Evolutionary conservation across 37 sponge, comb jelly and placozoan species (phyloP).

Genomic region (Axinella damicornis): DNA sequence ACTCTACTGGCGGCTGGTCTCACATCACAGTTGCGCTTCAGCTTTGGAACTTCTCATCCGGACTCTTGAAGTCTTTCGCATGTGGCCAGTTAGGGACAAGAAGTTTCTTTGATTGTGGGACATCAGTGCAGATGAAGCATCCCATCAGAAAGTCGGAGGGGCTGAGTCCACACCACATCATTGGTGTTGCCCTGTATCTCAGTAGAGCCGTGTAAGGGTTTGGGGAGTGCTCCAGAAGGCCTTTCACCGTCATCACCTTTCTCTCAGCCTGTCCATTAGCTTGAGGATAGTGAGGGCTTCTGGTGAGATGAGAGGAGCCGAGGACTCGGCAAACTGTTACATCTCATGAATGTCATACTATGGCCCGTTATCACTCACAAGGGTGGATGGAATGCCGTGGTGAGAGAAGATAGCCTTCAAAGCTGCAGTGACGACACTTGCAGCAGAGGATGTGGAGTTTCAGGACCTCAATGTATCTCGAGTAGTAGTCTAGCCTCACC

Average conservation of each 20-base stretch:
- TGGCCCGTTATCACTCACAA: slow-evolving; percentile 10
- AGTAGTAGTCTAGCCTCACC: slow-evolving; percentile 56
- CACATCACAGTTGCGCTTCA: slow-evolving; percentile 36
- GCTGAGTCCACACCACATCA: slow-evolving; percentile 42
- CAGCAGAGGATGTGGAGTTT: slow-evolving; percentile 2
- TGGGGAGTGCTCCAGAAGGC: neutral
- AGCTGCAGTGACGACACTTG: neutral
- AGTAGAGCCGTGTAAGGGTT: slow-evolving; percentile 45
- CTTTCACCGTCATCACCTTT: slow-evolving; percentile 48
- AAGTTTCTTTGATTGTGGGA: slow-evolving; percentile 12
- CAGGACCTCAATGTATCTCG: slow-evolving; percentile 25
- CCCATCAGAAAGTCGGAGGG: slow-evolving; percentile 62
- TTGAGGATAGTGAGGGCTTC: slow-evolving; percentile 33
- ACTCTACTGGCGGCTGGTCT: too few species aligned
- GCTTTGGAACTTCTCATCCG: slow-evolving; percentile 2
- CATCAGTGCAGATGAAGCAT: slow-evolving; percentile 2
- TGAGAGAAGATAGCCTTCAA: neutral
- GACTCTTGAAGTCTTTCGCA: slow-evolving; percentile 4
- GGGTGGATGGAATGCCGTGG: neutral
- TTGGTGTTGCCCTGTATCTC: slow-evolving; percentile 45
- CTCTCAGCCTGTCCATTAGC: slow-evolving; percentile 47
- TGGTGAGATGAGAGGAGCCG: slow-evolving; percentile 26
- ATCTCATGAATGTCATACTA: neutral
- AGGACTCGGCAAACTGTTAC: slow-evolving; percentile 6
- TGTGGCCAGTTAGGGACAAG: slow-evolving; percentile 41